Base-by-base conservation (phyloP, 2,113 vertebrate species). In the Pavo muticus region DNA sequence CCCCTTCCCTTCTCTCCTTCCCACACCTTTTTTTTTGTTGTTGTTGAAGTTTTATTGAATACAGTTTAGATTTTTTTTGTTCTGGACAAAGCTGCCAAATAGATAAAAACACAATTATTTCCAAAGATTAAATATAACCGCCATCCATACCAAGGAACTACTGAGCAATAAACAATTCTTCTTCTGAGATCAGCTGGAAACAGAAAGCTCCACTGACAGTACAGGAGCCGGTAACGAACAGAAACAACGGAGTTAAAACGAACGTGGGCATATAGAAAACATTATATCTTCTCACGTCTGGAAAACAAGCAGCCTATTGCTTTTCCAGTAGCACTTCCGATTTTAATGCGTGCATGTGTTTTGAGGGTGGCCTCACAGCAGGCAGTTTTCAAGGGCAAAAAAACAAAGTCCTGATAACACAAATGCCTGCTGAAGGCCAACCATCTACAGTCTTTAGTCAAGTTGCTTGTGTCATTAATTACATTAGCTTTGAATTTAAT, bases 81-180 rank as follows among this genome's bases (percentile, higher is more conserved):
- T 37, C 54, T 70, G 45, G 20, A 76, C 35, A 93, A 70, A 77
- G 29, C 9, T 39, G 52, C 68, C 47, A 71, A 78, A 18, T 68
- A 64, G 61, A 9, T 32, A 50, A 71, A 77, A 25, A 71, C 39
- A 74, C 78, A 78, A 25, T 3, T 71, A 77, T 32, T 91, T 42
- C 52, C 44, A 68, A 92, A 87, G 17, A 84, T 21, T 71, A 68
- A 68, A 86, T 54, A 90, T 92, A 92, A 91, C 48, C 30, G 24
- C 10, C 57, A 44, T 27, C 18, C 72, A 35, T 21, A 71, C 1
- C 44, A 29, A 91, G 63, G 35, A 78, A 90, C 73, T 40, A 68
- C 24, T 50, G 87, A 64, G 21, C n/a, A 86, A 24, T 30, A 69
- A 69, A 5, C 13, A 76, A 61, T 16, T 84, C 44, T 68, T 90